Conservation (phyloP, 2,888 invertebrate genomes). For the Teleiodes luculella region DNA sequence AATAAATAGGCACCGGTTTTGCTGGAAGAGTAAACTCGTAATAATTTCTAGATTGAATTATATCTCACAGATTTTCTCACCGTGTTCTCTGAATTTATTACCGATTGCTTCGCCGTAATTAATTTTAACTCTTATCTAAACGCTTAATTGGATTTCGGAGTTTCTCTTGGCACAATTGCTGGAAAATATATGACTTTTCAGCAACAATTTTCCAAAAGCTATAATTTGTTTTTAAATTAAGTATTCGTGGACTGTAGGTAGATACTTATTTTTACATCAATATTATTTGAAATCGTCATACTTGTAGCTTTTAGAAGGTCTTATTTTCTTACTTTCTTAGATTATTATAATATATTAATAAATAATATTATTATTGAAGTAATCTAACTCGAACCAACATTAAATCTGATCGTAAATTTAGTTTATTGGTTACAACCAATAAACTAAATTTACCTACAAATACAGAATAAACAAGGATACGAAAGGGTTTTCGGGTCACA, state of each 20-base stretch:
- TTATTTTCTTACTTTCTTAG: too few relatives aligned
- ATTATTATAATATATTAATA: too few relatives aligned
- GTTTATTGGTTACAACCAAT: not conserved
- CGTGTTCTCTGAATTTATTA: conserved; percentile 51
- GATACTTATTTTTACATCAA: too few relatives aligned
- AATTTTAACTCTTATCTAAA: conserved; percentile 60
- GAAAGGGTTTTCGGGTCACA: not conserved
- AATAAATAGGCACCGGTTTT: too few relatives aligned
- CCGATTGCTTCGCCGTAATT: conserved; percentile 56
- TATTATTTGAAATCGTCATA: too few relatives aligned
- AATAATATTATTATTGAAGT: too few relatives aligned
- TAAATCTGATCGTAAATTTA: too few relatives aligned
- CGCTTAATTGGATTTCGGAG: conserved; percentile 54
- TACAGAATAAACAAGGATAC: not conserved
- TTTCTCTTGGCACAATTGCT: conserved; percentile 27
- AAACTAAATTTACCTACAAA: not conserved
- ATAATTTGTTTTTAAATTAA: not conserved
- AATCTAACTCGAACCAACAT: too few relatives aligned
- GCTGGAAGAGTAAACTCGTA: not conserved
- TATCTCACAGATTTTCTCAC: conserved; percentile 24
- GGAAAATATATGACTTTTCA: not conserved
- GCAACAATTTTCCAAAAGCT: not conserved
- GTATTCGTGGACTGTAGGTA: too few relatives aligned
- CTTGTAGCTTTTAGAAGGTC: too few relatives aligned
- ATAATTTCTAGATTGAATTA: conserved; percentile 5